Base-by-base conservation (phyloP, 2,888 invertebrate genomes). In the Rhamnusium bicolor region DNA sequence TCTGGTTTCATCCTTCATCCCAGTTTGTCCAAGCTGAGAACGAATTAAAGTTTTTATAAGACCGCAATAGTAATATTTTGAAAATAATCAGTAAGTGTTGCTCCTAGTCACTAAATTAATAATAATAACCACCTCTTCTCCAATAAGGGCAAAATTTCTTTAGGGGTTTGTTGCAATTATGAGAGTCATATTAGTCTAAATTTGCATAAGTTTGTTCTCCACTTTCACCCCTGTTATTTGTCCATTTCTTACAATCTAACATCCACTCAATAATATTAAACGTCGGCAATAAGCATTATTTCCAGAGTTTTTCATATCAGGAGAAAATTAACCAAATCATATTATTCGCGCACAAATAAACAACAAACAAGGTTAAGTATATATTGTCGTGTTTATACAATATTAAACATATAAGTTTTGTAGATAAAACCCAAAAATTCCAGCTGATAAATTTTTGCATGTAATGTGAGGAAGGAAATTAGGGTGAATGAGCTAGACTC, bases 401-500 rank as follows among this genome's bases (percentile, higher is more conserved):
- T 69, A 69, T 69, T 69, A 69, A 69, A 69, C 58, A 65, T 65
- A 65, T 53, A 65, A 65, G 65, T 53, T 51, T 51, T 32, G 65
- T 65, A 65, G 65, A 65, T 65, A 65, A 65, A n/a, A 53, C 32
- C 65, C 65, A 32, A 65, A 65, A 65, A 65, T 65, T 47, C 65
- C 27, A 53, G 29, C 47, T 53, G 65, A 65, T 65, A 69, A 69
- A 69, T 69, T 69, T n/a, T 69, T 27, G 69, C 69, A 69, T 69
- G 69, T 69, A 60, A 69, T 40, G 29, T 40, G 60, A 51, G 69
- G 53, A 60, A 69, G 60, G 61, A 69, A 69, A 69, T 60, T 58
- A 69, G 69, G 69, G 69, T 69, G 69, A 69, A 69, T 46, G 69
- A 69, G 69, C 69, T 61, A 60, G 69, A 69, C 58, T 69, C 53